phyloP scores from a whole-genome alignment of 2,888 invertebrate species.

The Thelaira solivaga region DNA sequence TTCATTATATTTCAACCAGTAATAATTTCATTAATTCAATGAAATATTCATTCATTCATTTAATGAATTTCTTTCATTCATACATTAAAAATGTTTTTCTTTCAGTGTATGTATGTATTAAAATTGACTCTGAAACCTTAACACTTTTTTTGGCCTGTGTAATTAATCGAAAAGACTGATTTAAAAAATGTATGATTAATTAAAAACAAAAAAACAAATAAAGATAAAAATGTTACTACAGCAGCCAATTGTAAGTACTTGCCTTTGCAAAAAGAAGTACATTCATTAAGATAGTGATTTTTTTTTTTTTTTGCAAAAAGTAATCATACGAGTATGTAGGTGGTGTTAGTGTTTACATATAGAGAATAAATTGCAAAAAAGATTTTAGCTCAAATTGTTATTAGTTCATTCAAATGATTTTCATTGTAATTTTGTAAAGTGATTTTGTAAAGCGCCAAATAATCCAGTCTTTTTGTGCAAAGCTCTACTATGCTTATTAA shows the following conservation, averaged over 20 bases:
- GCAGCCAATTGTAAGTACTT: slow-evolving; percentile 57
- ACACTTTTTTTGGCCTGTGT: no score
- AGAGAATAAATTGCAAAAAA: slow-evolving; percentile 40
- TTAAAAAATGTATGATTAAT: slow-evolving; percentile 28
- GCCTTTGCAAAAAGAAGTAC: slow-evolving; percentile 59
- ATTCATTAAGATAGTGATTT: slow-evolving; percentile 50
- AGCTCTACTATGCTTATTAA: slow-evolving; percentile 63
- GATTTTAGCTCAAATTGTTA: slow-evolving; percentile 65
- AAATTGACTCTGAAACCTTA: no score
- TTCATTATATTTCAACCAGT: no score
- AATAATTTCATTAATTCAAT: no score
- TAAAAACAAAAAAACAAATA: not conserved
- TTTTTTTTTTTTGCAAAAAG: slow-evolving; percentile 32
- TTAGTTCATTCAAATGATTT: slow-evolving; percentile 12
- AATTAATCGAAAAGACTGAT: slow-evolving; percentile 51
- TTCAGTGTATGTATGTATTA: no score
- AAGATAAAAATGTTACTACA: slow-evolving; percentile 24
- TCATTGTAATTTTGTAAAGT: slow-evolving; percentile 71
- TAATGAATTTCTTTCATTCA: no score
- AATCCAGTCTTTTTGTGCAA: slow-evolving; percentile 67
- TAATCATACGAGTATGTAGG: slow-evolving; percentile 48
- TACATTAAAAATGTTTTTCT: no score
- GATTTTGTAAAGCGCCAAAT: slow-evolving; percentile 73
- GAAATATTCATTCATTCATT: no score
- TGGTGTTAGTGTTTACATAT: slow-evolving; percentile 37